Percentiles rank a stretch among this genome's conserved stretches.
Evolutionary conservation across 1,140 invertebrate genomes (phyloP).

Genomic region (Lepidurus apus): DNA sequence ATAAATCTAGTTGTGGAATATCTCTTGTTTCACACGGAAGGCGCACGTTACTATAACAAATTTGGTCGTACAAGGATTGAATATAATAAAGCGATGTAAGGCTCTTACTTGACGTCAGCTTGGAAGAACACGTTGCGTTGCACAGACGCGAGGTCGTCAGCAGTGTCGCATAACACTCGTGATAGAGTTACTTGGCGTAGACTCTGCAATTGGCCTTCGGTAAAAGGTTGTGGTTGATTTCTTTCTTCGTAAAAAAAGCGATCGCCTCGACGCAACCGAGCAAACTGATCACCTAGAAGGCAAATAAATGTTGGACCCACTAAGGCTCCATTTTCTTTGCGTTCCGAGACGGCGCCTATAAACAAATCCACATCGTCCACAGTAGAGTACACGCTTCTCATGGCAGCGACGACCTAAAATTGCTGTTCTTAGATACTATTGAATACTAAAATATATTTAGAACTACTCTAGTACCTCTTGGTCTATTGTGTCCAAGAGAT

Average conservation of each 20-base stretch:
- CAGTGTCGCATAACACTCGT: slow-evolving; percentile 55
- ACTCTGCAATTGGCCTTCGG: slow-evolving; percentile 51
- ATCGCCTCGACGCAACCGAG: slow-evolving; percentile 50
- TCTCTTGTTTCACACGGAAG: slow-evolving; percentile 44
- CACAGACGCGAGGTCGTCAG: slow-evolving; percentile 49
- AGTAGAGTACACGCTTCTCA: slow-evolving; percentile 46
- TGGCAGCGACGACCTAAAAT: slow-evolving; percentile 45
- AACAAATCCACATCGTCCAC: slow-evolving; percentile 62
- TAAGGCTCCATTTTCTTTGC: slow-evolving; percentile 47
- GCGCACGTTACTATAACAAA: slow-evolving; percentile 45
- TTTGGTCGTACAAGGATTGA: neutral
- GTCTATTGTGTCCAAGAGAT: slow-evolving; percentile 69
- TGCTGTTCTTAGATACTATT: slow-evolving; percentile 30
- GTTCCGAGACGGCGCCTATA: slow-evolving; percentile 55
- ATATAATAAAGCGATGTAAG: neutral
- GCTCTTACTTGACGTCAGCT: slow-evolving; percentile 46
- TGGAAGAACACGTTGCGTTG: slow-evolving; percentile 52
- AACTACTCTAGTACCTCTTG: slow-evolving; percentile 50
- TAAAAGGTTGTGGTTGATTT: slow-evolving; percentile 37
- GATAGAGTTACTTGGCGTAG: slow-evolving; percentile 52
- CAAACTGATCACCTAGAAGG: slow-evolving; percentile 58
- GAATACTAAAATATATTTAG: neutral
- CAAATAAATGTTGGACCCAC: slow-evolving; percentile 58
- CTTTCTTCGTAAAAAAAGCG: slow-evolving; percentile 52
- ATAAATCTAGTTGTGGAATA: slow-evolving; percentile 47